phyloP scores from a whole-genome alignment of 2,113 vertebrate species.

The Bos indicus region DNA sequence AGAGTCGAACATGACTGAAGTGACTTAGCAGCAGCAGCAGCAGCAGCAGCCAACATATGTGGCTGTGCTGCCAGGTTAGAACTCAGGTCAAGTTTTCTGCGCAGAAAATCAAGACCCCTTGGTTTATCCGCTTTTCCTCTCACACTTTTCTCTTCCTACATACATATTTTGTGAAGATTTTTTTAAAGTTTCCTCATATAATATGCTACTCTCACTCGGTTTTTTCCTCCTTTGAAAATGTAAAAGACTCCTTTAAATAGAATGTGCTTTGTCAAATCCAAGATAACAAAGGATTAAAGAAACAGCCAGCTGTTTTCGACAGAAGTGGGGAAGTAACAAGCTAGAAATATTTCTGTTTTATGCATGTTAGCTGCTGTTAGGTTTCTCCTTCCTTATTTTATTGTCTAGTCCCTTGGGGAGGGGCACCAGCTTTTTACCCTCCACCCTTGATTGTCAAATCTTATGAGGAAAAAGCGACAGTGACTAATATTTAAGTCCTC shows the following conservation, averaged over 20 bases:
- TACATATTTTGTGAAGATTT: not conserved
- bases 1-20: too few relatives aligned
- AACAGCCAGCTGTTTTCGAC: slow-evolving; percentile 25
- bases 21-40: too few relatives aligned
- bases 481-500: not conserved
- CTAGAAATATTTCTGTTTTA: not conserved
- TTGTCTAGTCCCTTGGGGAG: not conserved
- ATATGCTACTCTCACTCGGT: not conserved
- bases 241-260: slow-evolving; percentile 29
- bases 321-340: not conserved
- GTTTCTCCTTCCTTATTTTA: not conserved
- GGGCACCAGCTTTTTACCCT: not conserved
- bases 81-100: not conserved
- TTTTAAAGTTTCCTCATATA: not conserved
- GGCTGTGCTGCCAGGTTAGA: not conserved
- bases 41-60: not conserved
- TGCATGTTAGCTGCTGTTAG: not conserved
- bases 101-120: not conserved
- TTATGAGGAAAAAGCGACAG: not conserved
- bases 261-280: slow-evolving; percentile 21
- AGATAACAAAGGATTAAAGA: slow-evolving; percentile 43
- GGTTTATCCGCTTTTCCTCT: not conserved
- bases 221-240: not conserved
- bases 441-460: not conserved
- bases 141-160: not conserved